Percentiles rank a stretch among this genome's conserved stretches.
Conservation (phyloP, 2,888 invertebrate genomes). For the Rhamphomyia laevipes region DNA sequence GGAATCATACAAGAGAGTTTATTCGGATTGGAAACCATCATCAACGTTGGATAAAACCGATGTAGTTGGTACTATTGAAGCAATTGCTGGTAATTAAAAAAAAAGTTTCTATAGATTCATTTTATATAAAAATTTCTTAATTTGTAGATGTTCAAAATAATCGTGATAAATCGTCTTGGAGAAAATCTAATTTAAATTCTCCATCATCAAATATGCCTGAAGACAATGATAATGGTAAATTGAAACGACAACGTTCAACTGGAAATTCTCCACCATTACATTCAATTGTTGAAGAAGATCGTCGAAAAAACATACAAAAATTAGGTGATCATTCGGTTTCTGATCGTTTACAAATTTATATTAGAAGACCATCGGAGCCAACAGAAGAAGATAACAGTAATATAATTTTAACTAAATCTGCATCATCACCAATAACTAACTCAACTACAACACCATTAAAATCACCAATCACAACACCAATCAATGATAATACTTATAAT, state of each 20-base stretch:
- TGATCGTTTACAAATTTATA: slow-evolving; percentile 49
- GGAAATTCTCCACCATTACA: slow-evolving; percentile 40
- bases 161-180: slow-evolving; percentile 60
- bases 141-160: slow-evolving; percentile 25
- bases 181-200: slow-evolving; percentile 44
- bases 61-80: slow-evolving; percentile 73
- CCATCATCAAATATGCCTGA: slow-evolving; percentile 44
- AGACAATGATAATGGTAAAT: slow-evolving; percentile 29
- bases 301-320: slow-evolving; percentile 45
- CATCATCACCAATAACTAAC: slow-evolving; percentile 11
- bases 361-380: slow-evolving; percentile 39
- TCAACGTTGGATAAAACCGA: slow-evolving; percentile 67
- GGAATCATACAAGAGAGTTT: slow-evolving; percentile 48
- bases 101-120: neutral
- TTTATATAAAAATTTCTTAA: neutral
- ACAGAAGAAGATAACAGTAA: slow-evolving; percentile 12
- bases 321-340: slow-evolving; percentile 40
- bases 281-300: slow-evolving; percentile 52
- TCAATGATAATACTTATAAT: neutral
- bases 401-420: neutral
- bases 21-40: slow-evolving; percentile 71
- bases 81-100: slow-evolving; percentile 62
- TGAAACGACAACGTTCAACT: slow-evolving; percentile 44
- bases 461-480: slow-evolving; percentile 3
- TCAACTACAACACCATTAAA: slow-evolving; percentile 8